Conservation (phyloP, 1,140 invertebrate genomes). For the Meloidogyne exigua region DNA sequence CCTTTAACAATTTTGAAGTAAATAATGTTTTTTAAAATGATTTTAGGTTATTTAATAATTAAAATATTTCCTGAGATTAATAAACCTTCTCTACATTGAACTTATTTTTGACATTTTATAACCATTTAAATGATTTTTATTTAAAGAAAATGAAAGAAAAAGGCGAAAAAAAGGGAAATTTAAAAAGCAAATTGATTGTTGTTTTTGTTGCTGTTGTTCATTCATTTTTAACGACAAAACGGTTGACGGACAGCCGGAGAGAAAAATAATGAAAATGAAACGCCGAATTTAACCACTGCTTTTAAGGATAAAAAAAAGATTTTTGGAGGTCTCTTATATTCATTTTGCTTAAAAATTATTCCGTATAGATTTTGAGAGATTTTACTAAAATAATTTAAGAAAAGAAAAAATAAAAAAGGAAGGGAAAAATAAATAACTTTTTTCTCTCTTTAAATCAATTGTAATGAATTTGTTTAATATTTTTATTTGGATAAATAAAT, state of each 20-base stretch:
- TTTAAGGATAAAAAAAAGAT: neutral
- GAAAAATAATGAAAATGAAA: conserved; percentile 2
- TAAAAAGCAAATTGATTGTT: neutral
- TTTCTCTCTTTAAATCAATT: no score
- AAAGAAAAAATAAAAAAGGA: neutral
- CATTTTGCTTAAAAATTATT: neutral
- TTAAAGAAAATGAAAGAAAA: neutral
- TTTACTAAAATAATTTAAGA: neutral
- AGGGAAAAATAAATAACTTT: no score
- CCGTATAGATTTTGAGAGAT: neutral
- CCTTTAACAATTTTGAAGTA: no score
- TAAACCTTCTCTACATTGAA: no score
- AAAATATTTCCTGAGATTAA: neutral
- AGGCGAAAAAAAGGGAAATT: neutral
- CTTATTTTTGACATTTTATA: no score
- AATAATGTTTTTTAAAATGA: no score
- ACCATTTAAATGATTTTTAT: neutral
- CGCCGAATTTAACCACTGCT: neutral
- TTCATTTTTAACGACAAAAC: neutral
- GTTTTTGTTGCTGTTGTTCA: neutral
- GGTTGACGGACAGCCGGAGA: neutral
- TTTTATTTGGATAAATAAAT: no score
- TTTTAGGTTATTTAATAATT: no score
- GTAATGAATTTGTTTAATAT: no score
- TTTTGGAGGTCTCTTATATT: neutral